These are phyloP conservation scores for Phthorimaea operculella DNA, from an alignment of 1,140 invertebrate species.

Conservation along the genomic window DNA sequence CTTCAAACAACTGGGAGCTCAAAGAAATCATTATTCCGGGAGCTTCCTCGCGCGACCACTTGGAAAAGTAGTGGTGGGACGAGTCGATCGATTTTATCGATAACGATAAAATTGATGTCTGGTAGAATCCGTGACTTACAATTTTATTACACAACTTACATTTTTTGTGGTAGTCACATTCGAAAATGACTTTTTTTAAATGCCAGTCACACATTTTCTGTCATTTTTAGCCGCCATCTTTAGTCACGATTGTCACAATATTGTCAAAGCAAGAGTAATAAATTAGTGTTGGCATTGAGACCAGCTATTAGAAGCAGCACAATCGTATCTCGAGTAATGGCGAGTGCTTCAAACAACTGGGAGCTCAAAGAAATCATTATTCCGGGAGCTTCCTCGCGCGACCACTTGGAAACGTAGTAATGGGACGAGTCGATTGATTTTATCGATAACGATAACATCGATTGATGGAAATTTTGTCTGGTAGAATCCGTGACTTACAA, in stretches of 20 bases:
- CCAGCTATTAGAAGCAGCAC: slow-evolving; percentile 50
- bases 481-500: no score
- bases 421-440: slow-evolving; percentile 10
- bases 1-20: slow-evolving; percentile 55
- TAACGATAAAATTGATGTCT: no score
- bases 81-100: no score
- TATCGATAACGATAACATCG: no score
- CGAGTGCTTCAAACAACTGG: slow-evolving; percentile 50
- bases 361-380: slow-evolving; percentile 65
- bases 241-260: no score
- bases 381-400: slow-evolving; percentile 54
- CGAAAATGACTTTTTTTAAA: not conserved
- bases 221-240: no score
- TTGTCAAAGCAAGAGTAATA: slow-evolving; percentile 56
- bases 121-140: no score
- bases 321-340: slow-evolving; percentile 61
- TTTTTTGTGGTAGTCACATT: not conserved
- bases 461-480: no score
- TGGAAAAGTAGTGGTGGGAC: slow-evolving; percentile 27
- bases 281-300: slow-evolving; percentile 56
- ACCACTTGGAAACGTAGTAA: slow-evolving; percentile 42
- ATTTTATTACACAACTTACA: no score
- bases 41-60: slow-evolving; percentile 56
- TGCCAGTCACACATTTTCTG: no score
- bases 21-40: slow-evolving; percentile 65